A percentile compares a stretch with the other conserved stretches of the same genome.
These are phyloP conservation scores for Melanogrammus aeglefinus DNA, from an alignment of 2,797 vertebrate genomes.

Conservation along the genomic window DNA sequence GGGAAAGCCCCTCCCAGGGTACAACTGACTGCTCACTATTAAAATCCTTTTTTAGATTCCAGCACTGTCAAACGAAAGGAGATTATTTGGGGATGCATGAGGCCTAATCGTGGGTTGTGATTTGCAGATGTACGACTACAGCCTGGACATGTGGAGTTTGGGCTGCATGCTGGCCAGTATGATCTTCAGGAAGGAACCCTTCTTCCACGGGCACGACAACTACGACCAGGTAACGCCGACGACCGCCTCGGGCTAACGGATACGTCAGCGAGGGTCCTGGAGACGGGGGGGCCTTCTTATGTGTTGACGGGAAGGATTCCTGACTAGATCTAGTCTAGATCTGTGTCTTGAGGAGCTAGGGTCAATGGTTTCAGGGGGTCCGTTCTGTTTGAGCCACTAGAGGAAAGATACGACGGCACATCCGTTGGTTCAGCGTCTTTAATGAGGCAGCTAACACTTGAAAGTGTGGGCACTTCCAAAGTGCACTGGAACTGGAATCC, in stretches of 20 bases:
- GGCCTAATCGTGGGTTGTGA: not conserved
- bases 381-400: too few relatives aligned
- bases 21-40: too few relatives aligned
- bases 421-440: too few relatives aligned
- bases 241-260: too few relatives aligned
- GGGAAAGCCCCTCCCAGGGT: not conserved
- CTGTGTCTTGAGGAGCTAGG: not conserved
- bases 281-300: not conserved
- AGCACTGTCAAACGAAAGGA: not conserved
- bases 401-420: too few relatives aligned
- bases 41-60: not conserved
- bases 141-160: constrained; percentile 99
- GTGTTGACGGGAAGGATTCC: not conserved
- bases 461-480: too few relatives aligned
- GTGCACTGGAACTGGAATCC: too few relatives aligned
- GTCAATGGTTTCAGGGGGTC: not conserved
- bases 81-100: not conserved
- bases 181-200: constrained; percentile 99
- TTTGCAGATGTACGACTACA: constrained; percentile 98
- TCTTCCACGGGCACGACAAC: constrained; percentile 99
- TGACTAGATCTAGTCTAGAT: not conserved
- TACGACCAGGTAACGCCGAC: constrained; percentile 89
- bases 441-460: too few relatives aligned
- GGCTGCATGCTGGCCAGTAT: constrained; percentile 99
- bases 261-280: not conserved